phyloP scores from a whole-genome alignment of 2,113 vertebrate species.

The Lasiurus cinereus region DNA sequence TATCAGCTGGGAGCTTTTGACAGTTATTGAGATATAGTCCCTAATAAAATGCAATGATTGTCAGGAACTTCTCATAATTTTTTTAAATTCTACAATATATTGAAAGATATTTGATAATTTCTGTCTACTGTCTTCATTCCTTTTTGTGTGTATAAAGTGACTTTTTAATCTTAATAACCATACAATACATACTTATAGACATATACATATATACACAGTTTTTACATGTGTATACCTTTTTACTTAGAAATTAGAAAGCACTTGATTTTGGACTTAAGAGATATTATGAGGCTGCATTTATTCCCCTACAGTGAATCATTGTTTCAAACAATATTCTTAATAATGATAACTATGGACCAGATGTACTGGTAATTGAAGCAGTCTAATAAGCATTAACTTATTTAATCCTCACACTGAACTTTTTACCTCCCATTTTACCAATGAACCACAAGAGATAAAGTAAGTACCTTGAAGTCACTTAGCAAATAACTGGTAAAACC shows the following conservation, averaged over 20 bases:
- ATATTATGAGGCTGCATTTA: neutral
- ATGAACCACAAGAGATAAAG: neutral
- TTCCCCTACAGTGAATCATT: neutral
- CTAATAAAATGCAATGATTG: neutral
- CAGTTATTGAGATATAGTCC: neutral
- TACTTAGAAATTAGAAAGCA: conserved; percentile 5
- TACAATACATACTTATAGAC: neutral
- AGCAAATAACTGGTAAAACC: neutral
- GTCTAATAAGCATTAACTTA: neutral
- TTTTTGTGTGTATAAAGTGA: neutral
- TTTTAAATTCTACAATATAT: neutral
- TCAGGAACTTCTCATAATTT: conserved; percentile 18
- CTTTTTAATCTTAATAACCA: conserved; percentile 6
- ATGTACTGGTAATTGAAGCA: neutral
- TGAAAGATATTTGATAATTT: conserved; percentile 23
- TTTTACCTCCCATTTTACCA: neutral
- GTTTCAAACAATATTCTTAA: neutral
- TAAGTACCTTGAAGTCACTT: neutral
- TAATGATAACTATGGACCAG: neutral
- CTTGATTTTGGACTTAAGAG: conserved; percentile 1
- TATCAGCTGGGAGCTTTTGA: conserved; percentile 9
- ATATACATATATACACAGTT: neutral
- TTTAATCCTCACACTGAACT: neutral
- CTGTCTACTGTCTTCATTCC: neutral
- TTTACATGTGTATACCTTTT: neutral